phyloP scores from a whole-genome alignment of 2,113 vertebrate genomes.

The Apistogramma diplotaenia region DNA sequence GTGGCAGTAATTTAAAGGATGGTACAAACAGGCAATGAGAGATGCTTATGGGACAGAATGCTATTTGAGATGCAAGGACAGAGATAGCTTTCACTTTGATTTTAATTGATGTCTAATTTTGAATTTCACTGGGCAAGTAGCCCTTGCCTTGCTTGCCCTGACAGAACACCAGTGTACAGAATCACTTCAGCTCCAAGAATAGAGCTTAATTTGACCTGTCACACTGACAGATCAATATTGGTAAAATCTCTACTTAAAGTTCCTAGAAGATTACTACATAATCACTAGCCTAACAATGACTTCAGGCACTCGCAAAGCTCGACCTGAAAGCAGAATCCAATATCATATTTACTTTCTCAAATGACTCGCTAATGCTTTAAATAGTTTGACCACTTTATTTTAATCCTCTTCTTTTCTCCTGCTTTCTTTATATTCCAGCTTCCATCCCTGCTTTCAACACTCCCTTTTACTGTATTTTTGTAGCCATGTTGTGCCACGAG shows the following conservation, averaged over 20 bases:
- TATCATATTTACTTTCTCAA: slow-evolving; percentile 51
- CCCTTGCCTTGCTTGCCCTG: not conserved
- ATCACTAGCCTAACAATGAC: slow-evolving; percentile 39
- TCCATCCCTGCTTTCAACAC: slow-evolving; percentile 19
- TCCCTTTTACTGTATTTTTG: not conserved
- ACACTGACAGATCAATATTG: slow-evolving; percentile 18
- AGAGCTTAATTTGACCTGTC: slow-evolving; percentile 24
- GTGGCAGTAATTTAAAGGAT: not conserved
- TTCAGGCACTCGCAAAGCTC: slow-evolving; percentile 16
- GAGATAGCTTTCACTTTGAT: not conserved
- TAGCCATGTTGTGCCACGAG: not conserved
- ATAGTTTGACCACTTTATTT: slow-evolving; percentile 43
- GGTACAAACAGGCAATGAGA: not conserved
- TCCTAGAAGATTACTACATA: slow-evolving; percentile 4
- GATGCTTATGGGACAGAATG: not conserved
- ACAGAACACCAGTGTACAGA: not conserved
- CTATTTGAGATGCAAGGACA: not conserved
- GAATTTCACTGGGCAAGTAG: rapidly evolving
- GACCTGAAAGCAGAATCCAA: slow-evolving; percentile 50
- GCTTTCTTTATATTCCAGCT: slow-evolving; percentile 25
- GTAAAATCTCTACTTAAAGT: slow-evolving; percentile 16
- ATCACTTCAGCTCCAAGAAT: slow-evolving; percentile 1
- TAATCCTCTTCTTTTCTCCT: slow-evolving; percentile 38
- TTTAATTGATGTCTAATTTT: not conserved
- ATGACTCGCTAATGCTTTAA: slow-evolving; percentile 48